phyloP scores from a whole-genome alignment of 2,797 vertebrate genomes.

The Melanotaenia parkinsoni region DNA sequence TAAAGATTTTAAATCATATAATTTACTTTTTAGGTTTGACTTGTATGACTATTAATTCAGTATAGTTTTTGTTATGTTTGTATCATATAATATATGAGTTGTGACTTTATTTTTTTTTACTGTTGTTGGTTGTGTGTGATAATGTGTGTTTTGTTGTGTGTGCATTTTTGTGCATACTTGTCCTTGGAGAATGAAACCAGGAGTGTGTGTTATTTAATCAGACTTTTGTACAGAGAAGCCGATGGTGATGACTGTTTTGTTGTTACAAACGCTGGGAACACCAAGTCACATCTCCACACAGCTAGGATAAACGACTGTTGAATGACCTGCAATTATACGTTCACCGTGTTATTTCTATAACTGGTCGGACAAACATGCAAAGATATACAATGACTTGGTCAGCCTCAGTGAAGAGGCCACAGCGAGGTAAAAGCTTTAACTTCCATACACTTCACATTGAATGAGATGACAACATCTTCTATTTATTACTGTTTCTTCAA shows the following conservation, averaged over 20 bases:
- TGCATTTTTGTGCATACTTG: constrained; percentile 19
- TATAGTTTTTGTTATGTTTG: not conserved
- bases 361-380: constrained; percentile 24
- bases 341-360: constrained; percentile 35
- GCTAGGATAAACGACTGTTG: constrained; percentile 50
- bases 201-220: constrained; percentile 50
- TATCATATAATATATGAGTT: constrained; percentile 1
- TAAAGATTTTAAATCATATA: constrained; percentile 16
- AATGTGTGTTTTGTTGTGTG: constrained; percentile 15
- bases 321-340: constrained; percentile 35
- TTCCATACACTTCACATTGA: too few species aligned
- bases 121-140: constrained; percentile 7
- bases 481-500: too few species aligned
- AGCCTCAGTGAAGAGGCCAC: too few species aligned
- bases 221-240: constrained; percentile 63
- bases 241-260: constrained; percentile 73
- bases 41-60: not conserved
- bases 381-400: too few species aligned
- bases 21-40: constrained; percentile 5
- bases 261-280: constrained; percentile 39
- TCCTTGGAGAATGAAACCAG: constrained; percentile 17
- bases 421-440: too few species aligned
- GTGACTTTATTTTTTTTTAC: constrained; percentile 14
- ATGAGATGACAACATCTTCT: too few species aligned
- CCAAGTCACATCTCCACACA: constrained; percentile 49